phyloP scores from a whole-genome alignment of 37 sponge, comb jelly and placozoan genomes.

The Ephydatia muelleri region DNA sequence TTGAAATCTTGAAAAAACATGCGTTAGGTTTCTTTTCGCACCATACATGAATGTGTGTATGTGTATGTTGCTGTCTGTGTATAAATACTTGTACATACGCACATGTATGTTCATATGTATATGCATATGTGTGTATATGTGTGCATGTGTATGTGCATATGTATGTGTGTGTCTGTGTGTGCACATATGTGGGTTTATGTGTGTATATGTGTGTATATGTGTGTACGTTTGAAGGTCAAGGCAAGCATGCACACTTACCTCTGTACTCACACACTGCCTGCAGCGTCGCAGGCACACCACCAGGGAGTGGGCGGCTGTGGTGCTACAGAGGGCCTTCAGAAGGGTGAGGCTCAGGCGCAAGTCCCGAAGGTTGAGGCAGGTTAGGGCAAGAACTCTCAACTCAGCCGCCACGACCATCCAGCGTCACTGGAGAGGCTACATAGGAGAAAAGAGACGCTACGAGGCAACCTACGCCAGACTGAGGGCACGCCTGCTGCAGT shows the following conservation, averaged over 20 bases:
- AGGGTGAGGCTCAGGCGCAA: slow-evolving; percentile 23
- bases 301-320: slow-evolving; percentile 52
- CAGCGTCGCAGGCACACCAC: slow-evolving; percentile 28
- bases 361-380: slow-evolving; percentile 28
- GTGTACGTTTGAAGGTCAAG: neutral
- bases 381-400: slow-evolving; percentile 17
- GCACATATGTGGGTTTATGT: slow-evolving; percentile 9
- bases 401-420: slow-evolving; percentile 74
- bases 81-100: too few relatives aligned
- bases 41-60: too few relatives aligned
- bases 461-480: slow-evolving; percentile 61
- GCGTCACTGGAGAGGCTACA: slow-evolving; percentile 67
- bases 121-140: slow-evolving; percentile 1
- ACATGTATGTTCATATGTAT: too few relatives aligned
- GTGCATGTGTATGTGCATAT: neutral
- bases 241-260: neutral
- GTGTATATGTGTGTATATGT: neutral
- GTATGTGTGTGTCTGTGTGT: slow-evolving; percentile 28
- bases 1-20: too few relatives aligned
- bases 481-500: slow-evolving; percentile 69
- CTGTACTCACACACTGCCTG: neutral
- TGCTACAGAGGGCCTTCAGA: slow-evolving; percentile 42
- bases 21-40: neutral
- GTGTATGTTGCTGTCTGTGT: too few relatives aligned
- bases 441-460: slow-evolving; percentile 57